Base-by-base conservation (phyloP, 2,797 vertebrate genomes). In the Picus viridis region DNA sequence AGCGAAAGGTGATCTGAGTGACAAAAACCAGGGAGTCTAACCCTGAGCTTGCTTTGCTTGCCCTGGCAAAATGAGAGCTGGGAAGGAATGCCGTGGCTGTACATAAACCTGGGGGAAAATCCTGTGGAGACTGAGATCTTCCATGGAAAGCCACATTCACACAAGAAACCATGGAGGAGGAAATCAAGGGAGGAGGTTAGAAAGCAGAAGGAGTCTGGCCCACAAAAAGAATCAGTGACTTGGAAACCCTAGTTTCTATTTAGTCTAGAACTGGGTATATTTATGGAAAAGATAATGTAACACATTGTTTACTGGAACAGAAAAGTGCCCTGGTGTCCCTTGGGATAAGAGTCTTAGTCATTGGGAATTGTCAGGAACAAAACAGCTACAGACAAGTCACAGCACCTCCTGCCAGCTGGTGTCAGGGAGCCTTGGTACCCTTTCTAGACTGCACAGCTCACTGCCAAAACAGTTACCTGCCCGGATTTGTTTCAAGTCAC, bases 361-460 rank as follows among this genome's bases (percentile, higher is more conserved):
- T 3, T 30, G 19, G 36, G 64, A 74, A 47, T 7, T 15, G 30
- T 34, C 14, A 17, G 29, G 63, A 77, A 36, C 18, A 23, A 68
- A 77, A 83, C 36, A 19, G n/a, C 4, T 7, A 30, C 71, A 41
- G 6, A 26, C 22, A 29, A 69, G 36, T 29, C 39, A 3, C n/a
- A 84, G 53, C 2, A 1, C 57, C 71, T 91, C 54, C 45, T 80
- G 53, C 20, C 57, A 61, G 64, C 43, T n/a, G 49, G 4, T 45
- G 4, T 7, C 49, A 5, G 17, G 56, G 41, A 62, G 5, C 9
- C 39, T 59, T 29, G 2, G 9, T 24, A 9, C 54, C 64, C 30
- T 43, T 43, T 45, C 9, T 1, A 16, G 34, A 24, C 13, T 1
- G 1, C 20, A 11, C 10, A 20, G 53, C 6, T 5, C 1, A 0